Percentiles rank a stretch among this genome's conserved stretches.
Conservation (phyloP, 2,888 invertebrate species). For the Ochropacha duplaris region DNA sequence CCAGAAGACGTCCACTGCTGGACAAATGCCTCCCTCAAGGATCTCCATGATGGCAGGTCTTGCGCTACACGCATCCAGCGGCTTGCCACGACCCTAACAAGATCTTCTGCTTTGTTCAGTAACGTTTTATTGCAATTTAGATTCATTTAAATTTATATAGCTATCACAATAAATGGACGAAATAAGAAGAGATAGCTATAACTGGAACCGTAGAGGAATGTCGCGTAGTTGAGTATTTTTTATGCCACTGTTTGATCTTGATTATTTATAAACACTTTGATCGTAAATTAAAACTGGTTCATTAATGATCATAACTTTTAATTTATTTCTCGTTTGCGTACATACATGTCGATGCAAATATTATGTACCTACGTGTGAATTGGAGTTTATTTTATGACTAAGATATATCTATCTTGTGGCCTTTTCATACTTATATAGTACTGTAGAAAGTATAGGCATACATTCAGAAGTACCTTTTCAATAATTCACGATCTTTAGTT, state of each 20-base stretch:
- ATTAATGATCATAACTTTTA: constrained; percentile 74
- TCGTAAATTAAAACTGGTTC: constrained; percentile 74
- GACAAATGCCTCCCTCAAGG: no score
- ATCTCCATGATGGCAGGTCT: no score
- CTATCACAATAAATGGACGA: constrained; percentile 38
- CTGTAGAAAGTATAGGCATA: no score
- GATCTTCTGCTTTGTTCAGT: constrained; percentile 22
- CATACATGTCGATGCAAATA: constrained; percentile 54
- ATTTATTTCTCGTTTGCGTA: constrained; percentile 58
- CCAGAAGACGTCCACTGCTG: no score
- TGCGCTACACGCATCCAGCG: no score
- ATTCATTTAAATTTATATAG: constrained; percentile 30
- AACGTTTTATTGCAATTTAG: constrained; percentile 33
- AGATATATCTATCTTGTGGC: constrained; percentile 34
- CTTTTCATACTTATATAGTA: constrained; percentile 20
- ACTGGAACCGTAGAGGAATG: constrained; percentile 41
- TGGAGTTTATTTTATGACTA: constrained; percentile 43
- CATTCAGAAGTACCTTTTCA: no score
- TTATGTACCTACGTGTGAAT: constrained; percentile 49
- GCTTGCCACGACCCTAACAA: no score
- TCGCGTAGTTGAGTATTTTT: constrained; percentile 53
- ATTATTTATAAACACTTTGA: constrained; percentile 62
- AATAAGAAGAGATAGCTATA: constrained; percentile 30
- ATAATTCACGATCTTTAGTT: background rate
- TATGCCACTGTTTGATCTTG: constrained; percentile 49